Conservation (phyloP, 2,888 invertebrate species). For the Amphipoea lucens region DNA sequence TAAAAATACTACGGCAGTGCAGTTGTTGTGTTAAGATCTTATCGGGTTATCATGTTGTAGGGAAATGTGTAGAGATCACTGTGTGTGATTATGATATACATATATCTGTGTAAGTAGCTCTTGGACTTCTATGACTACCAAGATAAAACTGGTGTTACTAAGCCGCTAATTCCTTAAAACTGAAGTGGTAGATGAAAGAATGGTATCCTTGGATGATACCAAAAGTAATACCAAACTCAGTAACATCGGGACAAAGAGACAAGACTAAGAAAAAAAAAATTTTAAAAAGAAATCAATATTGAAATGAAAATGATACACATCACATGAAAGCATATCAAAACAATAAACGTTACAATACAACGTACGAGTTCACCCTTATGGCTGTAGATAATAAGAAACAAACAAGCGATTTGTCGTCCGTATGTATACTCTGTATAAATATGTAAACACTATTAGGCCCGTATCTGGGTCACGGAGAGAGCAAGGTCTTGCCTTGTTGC, state of each 20-base stretch:
- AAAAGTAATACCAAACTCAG: not conserved
- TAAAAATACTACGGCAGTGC: constrained; percentile 38
- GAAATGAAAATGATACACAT: constrained; percentile 26
- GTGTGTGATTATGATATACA: not conserved
- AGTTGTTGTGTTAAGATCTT: constrained; percentile 41
- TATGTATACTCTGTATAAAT: constrained; percentile 60
- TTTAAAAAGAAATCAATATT: not conserved
- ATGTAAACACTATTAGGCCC: constrained; percentile 72
- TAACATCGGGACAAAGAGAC: not conserved
- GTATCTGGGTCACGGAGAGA: constrained; percentile 79
- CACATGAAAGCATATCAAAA: constrained; percentile 11
- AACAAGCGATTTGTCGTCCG: constrained; percentile 65
- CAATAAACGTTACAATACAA: constrained; percentile 34
- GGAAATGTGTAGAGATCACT: constrained; percentile 26
- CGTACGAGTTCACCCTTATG: constrained; percentile 48
- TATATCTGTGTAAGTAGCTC: constrained; percentile 1
- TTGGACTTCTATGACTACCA: not conserved
- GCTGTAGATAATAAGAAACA: constrained; percentile 65
- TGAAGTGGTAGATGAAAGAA: not conserved
- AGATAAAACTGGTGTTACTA: not conserved
- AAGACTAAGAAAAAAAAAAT: not conserved
- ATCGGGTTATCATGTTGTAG: constrained; percentile 35
- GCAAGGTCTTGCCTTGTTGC: constrained; percentile 67
- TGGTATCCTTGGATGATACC: not conserved
- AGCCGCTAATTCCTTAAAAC: not conserved